phyloP scores from a whole-genome alignment of 2,113 vertebrate species.

The Caloenas nicobarica region DNA sequence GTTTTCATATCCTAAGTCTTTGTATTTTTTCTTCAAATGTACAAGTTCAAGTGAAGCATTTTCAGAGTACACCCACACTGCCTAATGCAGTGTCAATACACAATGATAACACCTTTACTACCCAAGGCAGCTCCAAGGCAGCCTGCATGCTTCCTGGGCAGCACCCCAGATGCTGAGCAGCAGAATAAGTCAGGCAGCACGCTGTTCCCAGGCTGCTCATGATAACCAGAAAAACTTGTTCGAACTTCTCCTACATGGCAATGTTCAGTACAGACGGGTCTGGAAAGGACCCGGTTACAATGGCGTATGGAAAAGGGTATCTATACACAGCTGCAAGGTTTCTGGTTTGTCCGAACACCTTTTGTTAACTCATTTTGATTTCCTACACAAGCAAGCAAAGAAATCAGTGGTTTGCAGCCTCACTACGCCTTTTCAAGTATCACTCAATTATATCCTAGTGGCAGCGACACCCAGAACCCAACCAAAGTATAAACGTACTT shows the following conservation, averaged over 20 bases:
- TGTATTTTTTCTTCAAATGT: neutral
- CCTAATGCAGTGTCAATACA: rapidly evolving
- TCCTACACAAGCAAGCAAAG: neutral
- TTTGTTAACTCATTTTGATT: neutral
- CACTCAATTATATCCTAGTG: neutral
- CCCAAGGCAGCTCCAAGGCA: neutral
- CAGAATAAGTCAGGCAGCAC: neutral
- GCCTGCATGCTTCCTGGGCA: neutral
- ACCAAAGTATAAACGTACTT: neutral
- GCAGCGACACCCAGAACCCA: neutral
- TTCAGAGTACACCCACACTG: rapidly evolving
- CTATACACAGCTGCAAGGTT: neutral
- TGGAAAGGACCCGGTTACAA: neutral
- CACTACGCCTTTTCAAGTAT: neutral
- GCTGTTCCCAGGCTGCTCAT: neutral
- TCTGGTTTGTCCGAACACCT: neutral
- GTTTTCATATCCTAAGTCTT: neutral
- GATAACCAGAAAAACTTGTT: slow-evolving; percentile 56
- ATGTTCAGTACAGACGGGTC: neutral
- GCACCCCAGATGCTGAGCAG: neutral
- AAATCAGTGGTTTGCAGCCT: neutral
- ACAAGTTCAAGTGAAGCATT: neutral
- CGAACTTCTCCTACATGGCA: neutral
- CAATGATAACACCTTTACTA: rapidly evolving
- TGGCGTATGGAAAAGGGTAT: neutral